A percentile compares a stretch with the other conserved stretches of the same genome.
phyloP scores from a whole-genome alignment of 2,797 vertebrate genomes.

The Dendrocincla tyrannina region DNA sequence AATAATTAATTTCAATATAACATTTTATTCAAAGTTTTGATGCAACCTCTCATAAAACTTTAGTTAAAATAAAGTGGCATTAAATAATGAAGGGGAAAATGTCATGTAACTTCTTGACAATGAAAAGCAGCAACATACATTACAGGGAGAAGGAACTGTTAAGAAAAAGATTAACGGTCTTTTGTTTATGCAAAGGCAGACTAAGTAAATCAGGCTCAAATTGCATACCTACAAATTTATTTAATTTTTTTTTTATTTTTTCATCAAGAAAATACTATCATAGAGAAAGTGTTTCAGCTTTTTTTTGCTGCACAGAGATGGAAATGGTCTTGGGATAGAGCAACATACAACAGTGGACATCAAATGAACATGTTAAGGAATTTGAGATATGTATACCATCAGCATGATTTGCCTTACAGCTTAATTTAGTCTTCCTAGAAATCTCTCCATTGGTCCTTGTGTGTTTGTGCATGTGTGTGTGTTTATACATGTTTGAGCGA shows the following conservation, averaged over 20 bases:
- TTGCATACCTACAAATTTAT: neutral
- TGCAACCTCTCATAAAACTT: neutral
- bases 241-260: neutral
- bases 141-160: neutral
- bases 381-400: neutral
- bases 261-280: neutral
- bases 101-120: neutral
- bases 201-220: neutral
- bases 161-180: neutral
- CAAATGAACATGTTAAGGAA: neutral
- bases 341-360: neutral
- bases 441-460: neutral
- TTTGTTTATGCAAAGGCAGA: neutral
- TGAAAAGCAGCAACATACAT: neutral
- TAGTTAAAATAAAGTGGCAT: neutral
- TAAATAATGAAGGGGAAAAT: neutral
- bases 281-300: neutral
- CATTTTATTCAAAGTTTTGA: neutral
- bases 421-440: neutral
- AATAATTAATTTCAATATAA: neutral
- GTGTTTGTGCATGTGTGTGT: neutral
- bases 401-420: neutral
- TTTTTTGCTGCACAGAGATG: neutral
- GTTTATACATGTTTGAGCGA: rapidly evolving
- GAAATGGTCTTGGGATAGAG: neutral